phyloP scores from a whole-genome alignment of 2,797 vertebrate genomes.

The Enteromius treurensis region DNA sequence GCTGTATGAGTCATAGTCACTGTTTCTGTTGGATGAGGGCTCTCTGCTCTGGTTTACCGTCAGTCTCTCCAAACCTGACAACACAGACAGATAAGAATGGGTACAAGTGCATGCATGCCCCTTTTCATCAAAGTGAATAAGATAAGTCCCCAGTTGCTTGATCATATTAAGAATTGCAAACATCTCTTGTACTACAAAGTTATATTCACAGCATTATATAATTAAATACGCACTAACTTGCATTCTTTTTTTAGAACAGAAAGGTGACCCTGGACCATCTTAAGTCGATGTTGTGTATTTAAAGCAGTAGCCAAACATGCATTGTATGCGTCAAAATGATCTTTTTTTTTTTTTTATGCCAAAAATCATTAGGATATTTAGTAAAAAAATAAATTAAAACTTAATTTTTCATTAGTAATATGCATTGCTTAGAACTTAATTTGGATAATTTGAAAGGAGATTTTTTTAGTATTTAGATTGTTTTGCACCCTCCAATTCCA shows the following conservation, averaged over 20 bases:
- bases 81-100: constrained; percentile 24
- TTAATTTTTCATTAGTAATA: too few relatives aligned
- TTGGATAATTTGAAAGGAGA: too few relatives aligned
- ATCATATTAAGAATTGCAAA: background rate
- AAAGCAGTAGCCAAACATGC: too few relatives aligned
- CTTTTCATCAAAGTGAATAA: background rate
- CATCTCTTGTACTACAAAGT: background rate
- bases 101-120: background rate
- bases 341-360: too few relatives aligned
- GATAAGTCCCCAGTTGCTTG: background rate
- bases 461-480: too few relatives aligned
- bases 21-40: constrained; percentile 77
- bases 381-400: too few relatives aligned
- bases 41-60: constrained; percentile 70
- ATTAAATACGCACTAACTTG: background rate
- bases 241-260: background rate
- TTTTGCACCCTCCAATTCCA: too few relatives aligned
- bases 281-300: too few relatives aligned
- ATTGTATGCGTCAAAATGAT: too few relatives aligned
- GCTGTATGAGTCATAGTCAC: constrained; percentile 66
- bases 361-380: too few relatives aligned
- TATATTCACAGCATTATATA: background rate
- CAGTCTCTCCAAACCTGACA: constrained; percentile 75
- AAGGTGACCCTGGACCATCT: background rate
- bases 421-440: too few relatives aligned